Conservation (phyloP, 2,888 invertebrate species). For the Barypeithes pellucidus region DNA sequence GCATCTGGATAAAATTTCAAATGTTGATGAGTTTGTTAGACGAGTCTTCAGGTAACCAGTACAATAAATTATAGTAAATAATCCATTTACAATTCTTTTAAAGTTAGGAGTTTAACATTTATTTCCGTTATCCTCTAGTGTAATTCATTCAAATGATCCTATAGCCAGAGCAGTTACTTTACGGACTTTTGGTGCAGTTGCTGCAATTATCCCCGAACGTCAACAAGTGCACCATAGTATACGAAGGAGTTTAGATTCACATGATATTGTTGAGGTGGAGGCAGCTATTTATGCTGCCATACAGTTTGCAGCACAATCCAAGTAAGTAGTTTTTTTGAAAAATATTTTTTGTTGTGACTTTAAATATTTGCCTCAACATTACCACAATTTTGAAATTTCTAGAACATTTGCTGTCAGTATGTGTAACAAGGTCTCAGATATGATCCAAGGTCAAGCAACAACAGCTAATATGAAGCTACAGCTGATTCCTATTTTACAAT, state of each 20-base stretch:
- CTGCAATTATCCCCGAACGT: conserved; percentile 93
- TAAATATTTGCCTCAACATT: background rate
- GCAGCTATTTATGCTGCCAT: conserved; percentile 96
- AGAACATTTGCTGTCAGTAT: conserved; percentile 96
- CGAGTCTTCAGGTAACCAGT: conserved; percentile 77
- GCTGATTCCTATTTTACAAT: conserved; percentile 91
- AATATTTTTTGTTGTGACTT: no score
- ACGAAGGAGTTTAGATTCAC: conserved; percentile 91
- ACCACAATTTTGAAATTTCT: conserved; percentile 65
- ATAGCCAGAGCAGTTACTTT: conserved; percentile 93
- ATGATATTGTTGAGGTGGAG: conserved; percentile 95
- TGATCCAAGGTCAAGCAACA: conserved; percentile 94
- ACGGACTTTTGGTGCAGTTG: conserved; percentile 91
- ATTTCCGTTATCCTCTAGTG: conserved; percentile 74
- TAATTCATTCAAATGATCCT: conserved; percentile 97
- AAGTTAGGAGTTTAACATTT: background rate
- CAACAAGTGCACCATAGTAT: conserved; percentile 97
- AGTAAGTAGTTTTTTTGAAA: conserved; percentile 77
- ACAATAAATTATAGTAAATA: background rate
- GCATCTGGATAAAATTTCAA: conserved; percentile 95
- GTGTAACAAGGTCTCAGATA: conserved; percentile 95
- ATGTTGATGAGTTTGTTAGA: conserved; percentile 94
- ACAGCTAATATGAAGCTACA: conserved; percentile 93
- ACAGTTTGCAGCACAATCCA: conserved; percentile 95
- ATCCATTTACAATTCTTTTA: background rate